Percentiles rank a stretch among this genome's conserved stretches.
These are phyloP conservation scores for Ataeniobius toweri DNA, from an alignment of 2,797 vertebrate species.

Conservation along the genomic window DNA sequence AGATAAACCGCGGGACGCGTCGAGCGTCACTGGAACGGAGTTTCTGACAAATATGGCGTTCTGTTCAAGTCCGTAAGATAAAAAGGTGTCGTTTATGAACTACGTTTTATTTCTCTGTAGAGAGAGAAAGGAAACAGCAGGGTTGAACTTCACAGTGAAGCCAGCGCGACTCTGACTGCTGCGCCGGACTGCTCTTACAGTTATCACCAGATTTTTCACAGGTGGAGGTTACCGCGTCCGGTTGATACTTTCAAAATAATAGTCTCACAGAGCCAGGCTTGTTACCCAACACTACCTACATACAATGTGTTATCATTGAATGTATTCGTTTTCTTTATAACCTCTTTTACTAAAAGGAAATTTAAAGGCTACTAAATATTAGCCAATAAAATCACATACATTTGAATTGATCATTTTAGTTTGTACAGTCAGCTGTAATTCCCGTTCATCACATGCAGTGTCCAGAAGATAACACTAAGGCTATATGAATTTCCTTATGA, in stretches of 20 bases:
- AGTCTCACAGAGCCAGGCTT: background rate
- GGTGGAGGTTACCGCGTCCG: constrained; percentile 4
- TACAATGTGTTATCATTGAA: background rate
- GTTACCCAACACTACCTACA: background rate
- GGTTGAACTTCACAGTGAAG: constrained; percentile 45
- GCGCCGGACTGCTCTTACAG: background rate
- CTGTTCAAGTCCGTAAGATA: background rate
- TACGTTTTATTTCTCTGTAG: background rate
- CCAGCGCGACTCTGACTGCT: constrained; percentile 35
- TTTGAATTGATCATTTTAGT: background rate
- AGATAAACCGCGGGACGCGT: constrained; percentile 31
- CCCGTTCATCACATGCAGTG: background rate
- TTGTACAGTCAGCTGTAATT: background rate
- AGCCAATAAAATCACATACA: background rate
- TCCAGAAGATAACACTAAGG: background rate
- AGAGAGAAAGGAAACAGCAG: background rate
- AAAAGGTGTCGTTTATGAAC: background rate
- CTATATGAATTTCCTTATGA: background rate
- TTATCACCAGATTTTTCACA: background rate
- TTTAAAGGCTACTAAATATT: background rate
- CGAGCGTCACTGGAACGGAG: background rate
- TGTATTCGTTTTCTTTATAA: background rate
- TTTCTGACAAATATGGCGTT: background rate
- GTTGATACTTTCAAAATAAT: constrained; percentile 44
- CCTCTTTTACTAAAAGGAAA: background rate